Conservation (phyloP, 2,797 vertebrate genomes). For the Coregonus ussuriensis region DNA sequence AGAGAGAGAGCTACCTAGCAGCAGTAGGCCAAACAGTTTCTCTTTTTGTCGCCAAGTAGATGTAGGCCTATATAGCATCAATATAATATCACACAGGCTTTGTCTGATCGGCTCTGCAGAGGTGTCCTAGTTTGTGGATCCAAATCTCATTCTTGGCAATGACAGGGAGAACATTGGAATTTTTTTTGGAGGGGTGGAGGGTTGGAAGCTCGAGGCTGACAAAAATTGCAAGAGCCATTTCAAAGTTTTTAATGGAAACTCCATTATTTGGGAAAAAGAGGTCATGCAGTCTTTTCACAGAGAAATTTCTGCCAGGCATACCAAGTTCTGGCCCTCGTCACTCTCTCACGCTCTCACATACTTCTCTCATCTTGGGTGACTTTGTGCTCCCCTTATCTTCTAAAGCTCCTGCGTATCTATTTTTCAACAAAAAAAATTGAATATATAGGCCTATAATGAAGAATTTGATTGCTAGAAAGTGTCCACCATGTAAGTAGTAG, state of each 20-base stretch:
- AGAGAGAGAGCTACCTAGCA: too few relatives aligned
- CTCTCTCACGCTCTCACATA: conserved; percentile 14
- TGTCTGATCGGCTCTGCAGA: neutral
- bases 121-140: neutral
- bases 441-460: neutral
- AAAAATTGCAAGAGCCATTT: conserved; percentile 18
- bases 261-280: conserved; percentile 20
- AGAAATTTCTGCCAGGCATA: conserved; percentile 23
- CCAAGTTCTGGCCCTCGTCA: neutral
- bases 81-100: neutral
- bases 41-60: neutral
- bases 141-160: conserved; percentile 7
- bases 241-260: conserved; percentile 30
- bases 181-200: neutral
- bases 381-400: neutral
- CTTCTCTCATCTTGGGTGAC: neutral
- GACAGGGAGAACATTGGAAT: neutral
- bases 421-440: neutral
- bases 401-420: neutral
- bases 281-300: conserved; percentile 17
- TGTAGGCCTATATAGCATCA: neutral
- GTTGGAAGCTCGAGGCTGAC: neutral
- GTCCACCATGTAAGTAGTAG: neutral
- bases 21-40: too few relatives aligned
- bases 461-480: neutral